Evolutionary conservation across 2,797 vertebrate genomes (phyloP), one percentile per base, ranked within the genome.

Genomic region (Pangasius larnaudii): DNA sequence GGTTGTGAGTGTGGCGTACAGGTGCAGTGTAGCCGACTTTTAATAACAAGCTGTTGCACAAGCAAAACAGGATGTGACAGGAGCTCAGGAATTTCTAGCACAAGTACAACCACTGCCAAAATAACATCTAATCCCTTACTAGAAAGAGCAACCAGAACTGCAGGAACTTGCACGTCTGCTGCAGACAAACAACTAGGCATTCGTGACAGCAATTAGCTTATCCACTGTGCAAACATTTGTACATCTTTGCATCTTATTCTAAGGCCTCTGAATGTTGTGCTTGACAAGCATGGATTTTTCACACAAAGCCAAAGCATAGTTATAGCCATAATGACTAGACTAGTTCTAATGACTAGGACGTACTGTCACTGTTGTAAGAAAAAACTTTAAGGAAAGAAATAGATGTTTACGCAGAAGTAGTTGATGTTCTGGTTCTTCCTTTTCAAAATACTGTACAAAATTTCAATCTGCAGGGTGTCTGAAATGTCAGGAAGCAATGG

Each of bases 51-150:
- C 67, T 86, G 88, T 75, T 86, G 46, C 72, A 59, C 88, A 67
- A 86, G 85, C 79, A 84, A 89, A 89, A 84, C 71, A 77, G 85
- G 80, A 89, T 78, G n/a, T 78, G 71, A 72, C 85, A 86, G 67
- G 72, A 63, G 63, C 79, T n/a, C 69, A 84, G 59, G 85, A 89
- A 86, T 86, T 84, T 89, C 59, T 67, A 84, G 42, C 42, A 58
- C 74, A 75, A 86, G 10, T 42, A 71, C 71, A 84, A 84, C n/a
- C 63, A 33, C n/a, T 84, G 82, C 82, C 46, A 84, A 67, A 84
- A 89, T 42, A 49, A 61, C 79, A 69, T 65, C 77, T 86, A 77
- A 86, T 83, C 79, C 85, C 78, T 78, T 65, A 53, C 16, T 67
- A 85, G n/a, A 84, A 83, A 78, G 58, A 5, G 58, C 36, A 46